phyloP scores from a whole-genome alignment of 2,113 vertebrate species.

The Bubalus kerabau region DNA sequence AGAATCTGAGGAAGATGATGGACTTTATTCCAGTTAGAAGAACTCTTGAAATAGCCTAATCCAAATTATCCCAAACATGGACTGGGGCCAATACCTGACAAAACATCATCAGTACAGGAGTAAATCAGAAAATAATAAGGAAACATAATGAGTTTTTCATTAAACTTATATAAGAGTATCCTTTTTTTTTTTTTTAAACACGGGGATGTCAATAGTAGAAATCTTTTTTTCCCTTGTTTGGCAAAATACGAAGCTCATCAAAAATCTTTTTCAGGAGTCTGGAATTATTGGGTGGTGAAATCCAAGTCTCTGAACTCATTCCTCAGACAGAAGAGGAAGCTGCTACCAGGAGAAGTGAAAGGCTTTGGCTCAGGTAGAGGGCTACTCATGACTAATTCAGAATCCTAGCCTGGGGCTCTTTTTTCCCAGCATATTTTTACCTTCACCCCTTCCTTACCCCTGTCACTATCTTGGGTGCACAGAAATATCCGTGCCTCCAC shows the following conservation, averaged over 20 bases:
- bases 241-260: not conserved
- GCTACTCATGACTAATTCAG: not conserved
- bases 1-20: not conserved
- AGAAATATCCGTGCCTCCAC: not conserved
- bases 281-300: not conserved
- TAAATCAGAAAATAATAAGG: not conserved
- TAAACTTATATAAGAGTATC: not conserved
- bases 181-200: not conserved
- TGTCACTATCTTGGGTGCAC: not conserved
- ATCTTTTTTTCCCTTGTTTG: conserved; percentile 5
- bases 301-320: not conserved
- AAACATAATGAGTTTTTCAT: not conserved
- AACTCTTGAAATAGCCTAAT: not conserved
- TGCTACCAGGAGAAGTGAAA: not conserved
- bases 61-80: not conserved
- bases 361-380: not conserved
- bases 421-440: not conserved
- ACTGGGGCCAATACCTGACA: not conserved
- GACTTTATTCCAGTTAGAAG: not conserved
- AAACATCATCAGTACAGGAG: not conserved
- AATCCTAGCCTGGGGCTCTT: not conserved
- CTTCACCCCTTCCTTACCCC: not conserved
- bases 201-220: not conserved
- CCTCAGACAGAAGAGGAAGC: not conserved
- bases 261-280: not conserved